Percentiles rank a stretch among this genome's conserved stretches.
Evolutionary conservation across 2,888 invertebrate genomes (phyloP).

Genomic region (Dicranocentrus wangi): DNA sequence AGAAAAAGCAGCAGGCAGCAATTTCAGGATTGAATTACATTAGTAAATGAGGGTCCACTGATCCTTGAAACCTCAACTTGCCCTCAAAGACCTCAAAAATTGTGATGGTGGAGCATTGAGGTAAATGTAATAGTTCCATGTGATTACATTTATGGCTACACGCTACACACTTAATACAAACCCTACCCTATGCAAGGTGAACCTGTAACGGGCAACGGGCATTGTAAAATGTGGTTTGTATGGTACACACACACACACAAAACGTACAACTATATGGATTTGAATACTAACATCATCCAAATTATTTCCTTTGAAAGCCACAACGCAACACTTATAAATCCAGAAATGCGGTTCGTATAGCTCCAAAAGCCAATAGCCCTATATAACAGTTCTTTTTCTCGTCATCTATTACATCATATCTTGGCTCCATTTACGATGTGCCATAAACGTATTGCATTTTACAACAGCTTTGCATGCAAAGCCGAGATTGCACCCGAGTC

Average conservation of each 20-base stretch:
- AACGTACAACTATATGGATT: not conserved
- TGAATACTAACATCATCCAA: slow-evolving; percentile 3
- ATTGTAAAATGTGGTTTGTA: too few species aligned
- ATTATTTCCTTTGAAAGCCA: slow-evolving; percentile 24
- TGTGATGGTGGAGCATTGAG: slow-evolving; percentile 44
- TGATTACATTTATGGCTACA: slow-evolving; percentile 56
- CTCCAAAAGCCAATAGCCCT: too few species aligned
- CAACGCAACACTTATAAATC: not conserved
- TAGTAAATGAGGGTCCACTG: slow-evolving; percentile 63
- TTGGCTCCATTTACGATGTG: slow-evolving; percentile 54
- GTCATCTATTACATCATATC: slow-evolving; percentile 44
- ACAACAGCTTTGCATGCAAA: slow-evolving; percentile 54
- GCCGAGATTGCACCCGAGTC: slow-evolving; percentile 33
- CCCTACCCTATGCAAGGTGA: too few species aligned
- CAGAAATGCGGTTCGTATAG: too few species aligned
- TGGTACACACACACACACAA: too few species aligned
- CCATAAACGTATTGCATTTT: slow-evolving; percentile 60
- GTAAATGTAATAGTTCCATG: slow-evolving; percentile 47
- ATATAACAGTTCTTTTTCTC: too few species aligned
- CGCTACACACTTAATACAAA: too few species aligned
- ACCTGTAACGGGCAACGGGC: too few species aligned
- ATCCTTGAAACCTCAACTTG: slow-evolving; percentile 64
- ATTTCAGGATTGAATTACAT: slow-evolving; percentile 61
- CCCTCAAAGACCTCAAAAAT: slow-evolving; percentile 57
- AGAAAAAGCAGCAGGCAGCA: slow-evolving; percentile 34